Conservation (phyloP, 2,113 vertebrate species). For the Lycaon pictus region DNA sequence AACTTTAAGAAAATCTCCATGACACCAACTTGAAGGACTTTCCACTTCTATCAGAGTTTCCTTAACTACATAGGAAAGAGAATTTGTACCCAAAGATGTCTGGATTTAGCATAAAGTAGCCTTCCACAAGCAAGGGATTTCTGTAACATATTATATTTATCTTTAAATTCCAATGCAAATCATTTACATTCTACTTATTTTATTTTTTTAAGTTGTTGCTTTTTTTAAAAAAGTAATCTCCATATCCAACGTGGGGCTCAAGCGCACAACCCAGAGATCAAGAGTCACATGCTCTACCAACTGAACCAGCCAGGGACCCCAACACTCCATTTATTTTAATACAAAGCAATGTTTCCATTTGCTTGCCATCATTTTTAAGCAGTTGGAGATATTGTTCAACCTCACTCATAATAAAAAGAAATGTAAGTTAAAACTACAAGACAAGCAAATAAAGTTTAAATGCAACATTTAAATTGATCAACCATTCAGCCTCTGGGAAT, state of each 20-base stretch:
- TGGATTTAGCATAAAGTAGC: not conserved
- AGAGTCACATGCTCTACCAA: not conserved
- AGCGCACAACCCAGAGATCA: not conserved
- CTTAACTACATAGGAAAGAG: not conserved
- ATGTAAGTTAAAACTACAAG: slow-evolving; percentile 45
- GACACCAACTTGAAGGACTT: not conserved
- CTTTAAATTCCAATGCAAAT: not conserved
- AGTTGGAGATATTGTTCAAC: slow-evolving; percentile 7
- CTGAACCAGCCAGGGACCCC: not conserved
- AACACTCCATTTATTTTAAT: not conserved
- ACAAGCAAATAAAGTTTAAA: not conserved
- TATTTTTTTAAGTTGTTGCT: not conserved
- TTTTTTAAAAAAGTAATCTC: not conserved
- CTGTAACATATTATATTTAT: not conserved
- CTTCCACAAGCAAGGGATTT: not conserved
- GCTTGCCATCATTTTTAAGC: slow-evolving; percentile 9
- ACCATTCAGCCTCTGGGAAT: not conserved
- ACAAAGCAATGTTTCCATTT: slow-evolving; percentile 25
- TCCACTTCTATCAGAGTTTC: not conserved
- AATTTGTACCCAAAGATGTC: not conserved
- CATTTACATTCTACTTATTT: not conserved
- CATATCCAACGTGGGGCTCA: not conserved
- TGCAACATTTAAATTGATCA: not conserved
- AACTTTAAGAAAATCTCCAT: slow-evolving; percentile 34
- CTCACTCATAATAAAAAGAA: slow-evolving; percentile 45